Base-by-base conservation (phyloP, 2,797 vertebrate genomes). In the Petrocephalus sullivani region DNA sequence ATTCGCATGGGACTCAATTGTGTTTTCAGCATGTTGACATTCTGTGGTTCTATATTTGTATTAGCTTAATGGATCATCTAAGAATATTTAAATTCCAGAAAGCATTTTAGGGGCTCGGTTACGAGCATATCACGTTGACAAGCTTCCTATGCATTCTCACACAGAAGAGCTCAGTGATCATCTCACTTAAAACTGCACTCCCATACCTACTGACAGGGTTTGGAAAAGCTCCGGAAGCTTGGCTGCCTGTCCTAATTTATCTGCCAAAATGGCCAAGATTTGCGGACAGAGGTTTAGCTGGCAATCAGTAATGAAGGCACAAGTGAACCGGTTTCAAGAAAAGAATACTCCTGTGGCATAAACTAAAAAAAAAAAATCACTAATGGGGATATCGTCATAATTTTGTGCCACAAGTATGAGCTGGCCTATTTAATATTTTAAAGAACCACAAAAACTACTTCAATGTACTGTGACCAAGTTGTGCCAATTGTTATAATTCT, bases 21-120 rank as follows among this genome's bases (percentile, higher is more conserved):
- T 19, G 37, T n/a, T 78, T 14, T 19, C 33, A 46, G 19, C 7
- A 78, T n/a, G 37, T 14, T 46, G 37, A 37, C 71, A 41, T 78
- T 75, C 33, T 78, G 37, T 46, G 4, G 0, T 78, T 78, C 16
- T 78, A 78, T 41, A 16, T 46, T 46, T 16, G 14, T 46, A 78
- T 46, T 78, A 37, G 14, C 33, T 46, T 78, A 41, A 78, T 19
- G 41, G 71, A 78, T 46, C 37, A 16, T 46, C 41, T 46, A 78
- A 78, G 71, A 46, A 78, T 78, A 78, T 78, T 46, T 41, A 78
- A 46, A 78, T 78, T 78, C 16, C 71, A 46, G 71, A 78, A 78
- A 46, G 33, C 71, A 23, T 83, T 83, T 83, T 12, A 41, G 33
- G 37, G 0, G 33, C 37, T 78, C 41, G 2, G 37, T 78, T n/a